phyloP scores from a whole-genome alignment of 2,113 vertebrate species.

The Trogon melanurus region DNA sequence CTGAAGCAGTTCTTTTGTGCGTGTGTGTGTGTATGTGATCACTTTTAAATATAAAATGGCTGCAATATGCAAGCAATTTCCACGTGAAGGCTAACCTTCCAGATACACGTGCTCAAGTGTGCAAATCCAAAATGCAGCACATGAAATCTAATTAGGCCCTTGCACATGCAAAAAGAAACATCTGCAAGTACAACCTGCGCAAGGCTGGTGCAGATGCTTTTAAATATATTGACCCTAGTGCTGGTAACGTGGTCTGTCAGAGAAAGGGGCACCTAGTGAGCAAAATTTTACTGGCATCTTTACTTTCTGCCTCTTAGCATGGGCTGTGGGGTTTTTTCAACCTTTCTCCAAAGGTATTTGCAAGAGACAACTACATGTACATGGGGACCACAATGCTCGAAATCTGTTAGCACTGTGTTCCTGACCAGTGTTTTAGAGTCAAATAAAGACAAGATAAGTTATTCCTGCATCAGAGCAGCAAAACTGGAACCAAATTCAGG shows the following conservation, averaged over 20 bases:
- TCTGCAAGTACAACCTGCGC: background rate
- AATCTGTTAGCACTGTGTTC: background rate
- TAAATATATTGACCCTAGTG: background rate
- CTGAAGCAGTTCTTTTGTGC: constrained; percentile 28
- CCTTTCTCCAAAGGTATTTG: background rate
- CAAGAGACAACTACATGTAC: background rate
- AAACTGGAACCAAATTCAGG: background rate
- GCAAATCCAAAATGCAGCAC: background rate
- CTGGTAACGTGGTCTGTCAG: background rate
- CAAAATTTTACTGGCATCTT: background rate
- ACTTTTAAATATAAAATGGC: constrained; percentile 32
- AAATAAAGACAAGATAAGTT: background rate
- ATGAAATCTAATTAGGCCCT: background rate
- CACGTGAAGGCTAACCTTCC: background rate
- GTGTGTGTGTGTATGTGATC: background rate
- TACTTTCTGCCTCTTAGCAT: background rate
- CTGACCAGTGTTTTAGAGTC: background rate
- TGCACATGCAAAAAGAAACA: background rate
- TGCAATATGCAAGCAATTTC: constrained; percentile 5
- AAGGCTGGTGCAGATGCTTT: background rate
- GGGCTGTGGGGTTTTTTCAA: background rate
- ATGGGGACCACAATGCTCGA: background rate
- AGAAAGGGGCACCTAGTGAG: background rate
- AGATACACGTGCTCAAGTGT: background rate
- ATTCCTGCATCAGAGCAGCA: background rate